phyloP scores from a whole-genome alignment of 2,797 vertebrate species.

The Nasua narica region DNA sequence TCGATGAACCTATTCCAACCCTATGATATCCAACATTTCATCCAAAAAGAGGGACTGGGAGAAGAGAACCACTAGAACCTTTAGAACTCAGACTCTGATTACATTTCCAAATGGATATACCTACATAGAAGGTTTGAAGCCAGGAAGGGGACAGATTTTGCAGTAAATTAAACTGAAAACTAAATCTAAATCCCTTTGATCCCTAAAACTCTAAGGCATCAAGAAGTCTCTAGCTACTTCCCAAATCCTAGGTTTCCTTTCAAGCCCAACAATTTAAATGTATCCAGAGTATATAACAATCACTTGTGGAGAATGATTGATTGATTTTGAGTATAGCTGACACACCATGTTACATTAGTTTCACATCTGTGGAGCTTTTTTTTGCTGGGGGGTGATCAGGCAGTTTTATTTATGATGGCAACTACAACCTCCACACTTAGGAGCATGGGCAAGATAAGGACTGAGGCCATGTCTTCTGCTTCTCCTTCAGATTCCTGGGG shows the following conservation, averaged over 20 bases:
- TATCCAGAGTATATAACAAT: slow-evolving; percentile 15
- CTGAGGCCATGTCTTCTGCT: slow-evolving; percentile 84
- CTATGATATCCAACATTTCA: slow-evolving; percentile 40
- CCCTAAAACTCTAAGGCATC: not conserved
- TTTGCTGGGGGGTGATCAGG: not conserved
- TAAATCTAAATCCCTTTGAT: not conserved
- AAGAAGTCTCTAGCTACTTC: not conserved
- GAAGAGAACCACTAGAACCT: slow-evolving; percentile 13
- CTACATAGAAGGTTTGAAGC: not conserved
- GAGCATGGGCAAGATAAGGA: slow-evolving; percentile 73
- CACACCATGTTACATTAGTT: not conserved
- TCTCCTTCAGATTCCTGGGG: slow-evolving; percentile 88
- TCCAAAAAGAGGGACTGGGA: slow-evolving; percentile 14
- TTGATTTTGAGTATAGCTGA: not conserved
- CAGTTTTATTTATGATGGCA: slow-evolving; percentile 79
- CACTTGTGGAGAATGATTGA: not conserved
- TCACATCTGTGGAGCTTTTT: not conserved
- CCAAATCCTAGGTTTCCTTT: slow-evolving; percentile 17
- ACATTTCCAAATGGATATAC: not conserved
- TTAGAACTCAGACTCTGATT: not conserved
- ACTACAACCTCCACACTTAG: slow-evolving; percentile 51
- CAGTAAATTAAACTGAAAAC: not conserved
- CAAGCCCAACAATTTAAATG: not conserved
- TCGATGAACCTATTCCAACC: not conserved
- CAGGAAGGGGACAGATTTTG: not conserved